phyloP scores from a whole-genome alignment of 2,113 vertebrate species.

The Solea senegalensis region DNA sequence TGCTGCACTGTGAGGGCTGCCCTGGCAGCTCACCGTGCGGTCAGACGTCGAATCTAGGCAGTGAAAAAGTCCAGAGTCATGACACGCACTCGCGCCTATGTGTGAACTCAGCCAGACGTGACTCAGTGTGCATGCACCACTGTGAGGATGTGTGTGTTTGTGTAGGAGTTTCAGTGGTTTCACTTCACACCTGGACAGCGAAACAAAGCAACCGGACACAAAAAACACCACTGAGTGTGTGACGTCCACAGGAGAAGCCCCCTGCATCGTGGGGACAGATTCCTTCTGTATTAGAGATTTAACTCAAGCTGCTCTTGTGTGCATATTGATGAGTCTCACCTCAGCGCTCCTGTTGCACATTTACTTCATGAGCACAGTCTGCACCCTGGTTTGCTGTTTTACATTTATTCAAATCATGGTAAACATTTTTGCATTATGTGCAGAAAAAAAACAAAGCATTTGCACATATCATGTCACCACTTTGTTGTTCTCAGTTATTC shows the following conservation, averaged over 20 bases:
- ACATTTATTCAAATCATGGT: too few species aligned
- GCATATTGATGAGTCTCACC: constrained; percentile 36
- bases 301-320: constrained; percentile 26
- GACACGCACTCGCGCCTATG: constrained; percentile 47
- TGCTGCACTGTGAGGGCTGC: constrained; percentile 7
- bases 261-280: constrained; percentile 16
- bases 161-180: constrained; percentile 18
- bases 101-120: constrained; percentile 60
- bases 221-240: not conserved
- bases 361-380: constrained; percentile 9
- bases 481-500: too few species aligned
- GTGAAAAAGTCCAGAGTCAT: constrained; percentile 51
- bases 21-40: constrained; percentile 33
- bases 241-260: constrained; percentile 19
- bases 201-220: constrained; percentile 47
- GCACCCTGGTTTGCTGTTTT: too few species aligned
- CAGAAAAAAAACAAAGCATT: too few species aligned
- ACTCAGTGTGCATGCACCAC: constrained; percentile 64
- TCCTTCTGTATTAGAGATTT: constrained; percentile 35
- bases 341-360: constrained; percentile 1
- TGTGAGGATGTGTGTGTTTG: constrained; percentile 29
- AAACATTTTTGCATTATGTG: too few species aligned
- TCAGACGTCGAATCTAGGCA: constrained; percentile 58
- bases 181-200: constrained; percentile 56
- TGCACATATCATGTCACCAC: too few species aligned